phyloP scores from a whole-genome alignment of 2,797 vertebrate species.

The Monodelphis domestica region DNA sequence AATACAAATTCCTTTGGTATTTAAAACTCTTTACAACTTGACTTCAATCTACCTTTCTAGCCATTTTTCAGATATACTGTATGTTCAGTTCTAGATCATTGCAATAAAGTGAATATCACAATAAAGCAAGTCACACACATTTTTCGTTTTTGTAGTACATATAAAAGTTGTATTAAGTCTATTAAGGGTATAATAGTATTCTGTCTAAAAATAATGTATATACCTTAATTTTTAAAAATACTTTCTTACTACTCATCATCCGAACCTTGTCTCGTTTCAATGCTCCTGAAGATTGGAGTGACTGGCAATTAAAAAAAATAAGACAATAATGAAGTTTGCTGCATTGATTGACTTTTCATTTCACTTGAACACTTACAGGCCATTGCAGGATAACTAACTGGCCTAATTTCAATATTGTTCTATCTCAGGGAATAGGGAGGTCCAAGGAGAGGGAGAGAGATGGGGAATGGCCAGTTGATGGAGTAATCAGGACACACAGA shows the following conservation, averaged over 20 bases:
- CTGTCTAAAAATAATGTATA: not conserved
- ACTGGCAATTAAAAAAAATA: not conserved
- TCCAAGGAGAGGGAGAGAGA: not conserved
- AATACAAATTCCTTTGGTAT: not conserved
- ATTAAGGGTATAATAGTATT: not conserved
- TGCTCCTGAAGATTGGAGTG: not conserved
- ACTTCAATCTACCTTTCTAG: not conserved
- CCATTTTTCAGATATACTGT: not conserved
- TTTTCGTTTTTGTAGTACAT: not conserved
- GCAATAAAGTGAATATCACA: too few relatives aligned
- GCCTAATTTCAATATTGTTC: not conserved
- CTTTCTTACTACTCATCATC: not conserved
- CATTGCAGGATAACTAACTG: not conserved
- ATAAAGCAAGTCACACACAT: not conserved
- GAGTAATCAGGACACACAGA: not conserved
- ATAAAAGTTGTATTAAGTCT: not conserved
- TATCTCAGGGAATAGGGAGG: not conserved
- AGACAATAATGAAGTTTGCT: not conserved
- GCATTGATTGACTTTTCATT: not conserved
- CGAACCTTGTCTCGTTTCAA: not conserved
- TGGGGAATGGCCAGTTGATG: not conserved
- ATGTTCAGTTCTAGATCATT: not conserved
- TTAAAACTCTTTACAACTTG: not conserved
- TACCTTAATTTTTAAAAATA: not conserved
- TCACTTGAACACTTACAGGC: not conserved